phyloP scores from a whole-genome alignment of 2,797 vertebrate species.

The Lerista edwardsae region DNA sequence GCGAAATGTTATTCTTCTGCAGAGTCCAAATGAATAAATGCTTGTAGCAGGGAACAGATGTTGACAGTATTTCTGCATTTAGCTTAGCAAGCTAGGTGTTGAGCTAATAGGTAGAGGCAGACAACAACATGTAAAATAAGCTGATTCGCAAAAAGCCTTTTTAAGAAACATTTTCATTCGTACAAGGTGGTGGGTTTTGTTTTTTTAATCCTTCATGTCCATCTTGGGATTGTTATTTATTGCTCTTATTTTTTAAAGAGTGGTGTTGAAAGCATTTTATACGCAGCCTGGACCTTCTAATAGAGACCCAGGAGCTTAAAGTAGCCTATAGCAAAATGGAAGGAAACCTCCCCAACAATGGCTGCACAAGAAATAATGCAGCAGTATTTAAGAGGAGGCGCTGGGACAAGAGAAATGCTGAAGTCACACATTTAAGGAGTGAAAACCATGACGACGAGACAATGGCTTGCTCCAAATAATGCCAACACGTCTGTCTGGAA shows the following conservation, averaged over 20 bases:
- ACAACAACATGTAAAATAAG: background rate
- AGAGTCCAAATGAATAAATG: background rate
- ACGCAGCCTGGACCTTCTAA: rapidly evolving
- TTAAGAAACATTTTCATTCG: background rate
- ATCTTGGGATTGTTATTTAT: background rate
- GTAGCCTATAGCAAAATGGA: background rate
- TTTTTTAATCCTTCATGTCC: background rate
- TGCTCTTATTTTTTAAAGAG: background rate
- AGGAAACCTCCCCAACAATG: background rate
- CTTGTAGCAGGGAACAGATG: constrained; percentile 27
- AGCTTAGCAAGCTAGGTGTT: background rate
- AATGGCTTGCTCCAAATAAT: background rate
- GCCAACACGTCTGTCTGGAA: background rate
- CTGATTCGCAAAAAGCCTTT: background rate
- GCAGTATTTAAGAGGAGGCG: background rate
- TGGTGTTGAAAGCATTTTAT: rapidly evolving
- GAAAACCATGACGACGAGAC: background rate
- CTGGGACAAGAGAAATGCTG: background rate
- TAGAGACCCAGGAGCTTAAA: rapidly evolving
- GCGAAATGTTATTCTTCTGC: background rate
- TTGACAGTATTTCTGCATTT: background rate
- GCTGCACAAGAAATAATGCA: background rate
- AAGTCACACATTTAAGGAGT: background rate
- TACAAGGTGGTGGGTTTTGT: background rate
- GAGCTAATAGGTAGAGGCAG: background rate